A percentile compares a stretch with the other conserved stretches of the same genome.
These are phyloP conservation scores for Apis florea DNA, from an alignment of 1,140 invertebrate genomes.

Conservation along the genomic window DNA sequence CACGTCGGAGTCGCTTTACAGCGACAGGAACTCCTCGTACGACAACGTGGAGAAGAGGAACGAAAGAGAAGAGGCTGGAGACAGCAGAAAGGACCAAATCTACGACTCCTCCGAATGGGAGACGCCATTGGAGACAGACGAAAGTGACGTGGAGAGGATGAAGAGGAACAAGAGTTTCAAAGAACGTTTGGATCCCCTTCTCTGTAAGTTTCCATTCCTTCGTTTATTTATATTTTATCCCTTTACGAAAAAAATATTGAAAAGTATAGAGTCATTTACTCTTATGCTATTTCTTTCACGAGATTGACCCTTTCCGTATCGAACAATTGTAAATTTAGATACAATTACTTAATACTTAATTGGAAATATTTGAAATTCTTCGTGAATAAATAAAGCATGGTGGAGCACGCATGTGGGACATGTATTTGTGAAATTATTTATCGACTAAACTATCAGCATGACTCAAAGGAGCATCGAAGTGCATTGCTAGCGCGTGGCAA, in stretches of 20 bases:
- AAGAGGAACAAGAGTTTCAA: conserved; percentile 87
- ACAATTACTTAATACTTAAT: no score
- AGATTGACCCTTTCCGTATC: no score
- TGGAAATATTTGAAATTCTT: no score
- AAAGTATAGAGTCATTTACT: neutral
- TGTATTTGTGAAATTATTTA: neutral
- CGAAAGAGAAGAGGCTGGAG: conserved; percentile 64
- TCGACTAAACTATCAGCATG: neutral
- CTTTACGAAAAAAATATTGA: neutral
- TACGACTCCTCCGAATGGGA: conserved; percentile 77
- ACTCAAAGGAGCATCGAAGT: neutral
- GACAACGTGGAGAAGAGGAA: conserved; percentile 84
- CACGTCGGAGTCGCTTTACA: conserved; percentile 74
- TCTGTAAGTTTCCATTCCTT: conserved; percentile 81
- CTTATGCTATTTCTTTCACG: no score
- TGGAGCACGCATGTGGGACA: neutral
- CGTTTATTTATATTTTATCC: neutral
- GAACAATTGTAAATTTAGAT: no score
- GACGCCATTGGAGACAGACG: conserved; percentile 76
- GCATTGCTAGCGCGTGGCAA: conserved; percentile 8
- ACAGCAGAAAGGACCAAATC: conserved; percentile 68
- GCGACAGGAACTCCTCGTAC: conserved; percentile 86
- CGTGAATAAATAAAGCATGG: no score
- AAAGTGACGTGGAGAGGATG: conserved; percentile 77
- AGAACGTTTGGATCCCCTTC: conserved; percentile 85